phyloP scores from a whole-genome alignment of 53 echinoderm and acorn worm genomes.

The Henricia sp. region DNA sequence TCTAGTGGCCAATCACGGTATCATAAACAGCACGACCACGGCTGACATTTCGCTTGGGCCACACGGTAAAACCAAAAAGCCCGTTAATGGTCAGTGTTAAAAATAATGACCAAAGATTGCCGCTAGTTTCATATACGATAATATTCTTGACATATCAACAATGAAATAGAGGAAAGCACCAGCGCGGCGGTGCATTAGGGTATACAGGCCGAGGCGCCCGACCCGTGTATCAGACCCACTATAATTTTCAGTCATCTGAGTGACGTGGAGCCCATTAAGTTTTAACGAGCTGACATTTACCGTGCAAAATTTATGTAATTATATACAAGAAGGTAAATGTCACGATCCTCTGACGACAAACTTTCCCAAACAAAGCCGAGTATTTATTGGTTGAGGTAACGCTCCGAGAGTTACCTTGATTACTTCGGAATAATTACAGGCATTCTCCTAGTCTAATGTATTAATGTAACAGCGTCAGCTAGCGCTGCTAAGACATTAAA shows the following conservation, averaged over 20 bases:
- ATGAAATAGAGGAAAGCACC: background rate
- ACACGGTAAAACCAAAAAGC: slow-evolving; percentile 12
- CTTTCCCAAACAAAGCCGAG: background rate
- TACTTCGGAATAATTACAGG: no score
- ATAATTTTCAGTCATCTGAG: background rate
- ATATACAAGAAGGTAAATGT: slow-evolving; percentile 15
- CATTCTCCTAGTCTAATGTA: no score
- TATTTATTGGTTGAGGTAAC: no score
- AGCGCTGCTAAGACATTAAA: no score
- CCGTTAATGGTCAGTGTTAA: slow-evolving; percentile 33
- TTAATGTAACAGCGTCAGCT: no score
- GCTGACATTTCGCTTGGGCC: slow-evolving; percentile 33
- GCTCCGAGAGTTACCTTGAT: no score
- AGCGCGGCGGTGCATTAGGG: no score
- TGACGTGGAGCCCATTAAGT: background rate
- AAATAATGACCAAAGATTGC: slow-evolving; percentile 16
- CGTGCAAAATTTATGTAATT: slow-evolving; percentile 9
- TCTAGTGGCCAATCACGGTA: slow-evolving; percentile 1
- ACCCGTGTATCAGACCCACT: background rate
- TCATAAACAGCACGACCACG: slow-evolving; percentile 15
- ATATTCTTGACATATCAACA: slow-evolving; percentile 1
- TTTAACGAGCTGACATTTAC: slow-evolving; percentile 21
- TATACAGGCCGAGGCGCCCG: no score
- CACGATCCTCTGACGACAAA: background rate
- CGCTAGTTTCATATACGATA: background rate